Base-by-base conservation (phyloP, 1,140 invertebrate genomes). In the Heterodera carotae region DNA sequence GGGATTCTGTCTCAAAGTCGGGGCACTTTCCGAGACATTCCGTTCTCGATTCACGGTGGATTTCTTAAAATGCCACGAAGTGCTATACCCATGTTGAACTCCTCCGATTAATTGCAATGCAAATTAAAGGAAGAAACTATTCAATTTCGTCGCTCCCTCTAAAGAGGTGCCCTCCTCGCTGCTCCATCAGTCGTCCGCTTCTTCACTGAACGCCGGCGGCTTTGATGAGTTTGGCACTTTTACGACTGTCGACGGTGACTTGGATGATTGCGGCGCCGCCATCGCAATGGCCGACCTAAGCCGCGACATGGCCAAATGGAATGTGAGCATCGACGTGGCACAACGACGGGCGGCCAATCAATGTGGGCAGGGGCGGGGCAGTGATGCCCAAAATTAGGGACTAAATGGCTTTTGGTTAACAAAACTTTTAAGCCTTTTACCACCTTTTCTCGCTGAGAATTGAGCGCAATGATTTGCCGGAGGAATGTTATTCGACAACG, bases 301-400 rank as follows among this genome's bases (percentile, higher is more conserved):
- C 15, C 69, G 79, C 12, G 75, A 83, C 62, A 56, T 83, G 69
- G 80, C 75, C 68, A 84, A 81, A 56, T 83, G 82, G 82, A 80
- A 36, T 18, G 69, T 83, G 15, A 70, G 64, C 34, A 82, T 83
- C 59, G 43, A 64, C 18, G 29, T 83, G 48, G 82, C 83, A 59
- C 83, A 72, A 34, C 27, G 83, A 29, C 56, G 70, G 48, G 73
- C 29, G 36, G 73, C 8, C 29, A 31, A 66, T 31, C 27, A 66
- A 29, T 22, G 29, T 4, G 29, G 33, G n/a, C n/a, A 31, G 8
- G 7, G 18, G n/a, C 60, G 7, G 60, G 60, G 60, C 60, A 62
- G n/a, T n/a, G n/a, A n/a, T n/a, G n/a, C n/a, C 60, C 2, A 62
- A n/a, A 10, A 22, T 10, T 10, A 62, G n/a, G n/a, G 29, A 62